Evolutionary conservation across 1,140 invertebrate species (phyloP), one percentile per base, ranked within the genome.

Genomic region (Mylabris phalerata): DNA sequence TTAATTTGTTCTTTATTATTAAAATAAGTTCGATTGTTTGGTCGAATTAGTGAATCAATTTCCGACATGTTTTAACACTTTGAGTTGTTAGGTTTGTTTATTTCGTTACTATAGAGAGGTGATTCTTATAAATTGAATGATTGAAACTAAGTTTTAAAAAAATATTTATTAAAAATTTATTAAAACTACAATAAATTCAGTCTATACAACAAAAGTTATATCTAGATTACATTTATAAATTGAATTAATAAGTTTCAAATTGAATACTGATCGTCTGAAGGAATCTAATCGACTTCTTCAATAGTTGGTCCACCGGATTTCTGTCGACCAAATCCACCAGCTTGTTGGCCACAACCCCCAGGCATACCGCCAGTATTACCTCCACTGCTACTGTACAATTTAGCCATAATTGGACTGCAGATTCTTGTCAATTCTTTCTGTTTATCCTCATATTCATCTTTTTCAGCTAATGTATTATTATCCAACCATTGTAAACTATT

Each of bases 281-380:
- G 32, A 32, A 38, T 38, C 79, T 84, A 88, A 70, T 88, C 85
- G 25, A 88, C 86, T 74, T 88, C 85, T 71, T 88, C 85, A 45
- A 88, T 82, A 6, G 83, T 88, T 39, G 85, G 84, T 26, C 70
- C 67, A 27, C 68, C 64, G 45, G 61, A 59, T 11, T 51, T 59
- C 39, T 52, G 43, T 9, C 48, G 52, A 41, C 55, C 59, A 44
- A 58, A 63, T 43, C 73, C 72, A 4, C 63, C 60, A 9, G 69
- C 69, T 54, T 76, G 74, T 59, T 73, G 75, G 40, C 67, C 71
- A 67, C 72, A 76, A 48, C 67, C 66, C 4, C 27, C 27, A 4
- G 27, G 27, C 27, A 32, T 32, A 32, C 27, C 27, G 7, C 27
- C 27, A 32, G 27, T 32, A 32, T 7, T 7, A 2, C 7, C 7